Percentiles rank a stretch among this genome's conserved stretches.
Conservation (phyloP, 2,888 invertebrate species). For the Temnothorax rugatulus region DNA sequence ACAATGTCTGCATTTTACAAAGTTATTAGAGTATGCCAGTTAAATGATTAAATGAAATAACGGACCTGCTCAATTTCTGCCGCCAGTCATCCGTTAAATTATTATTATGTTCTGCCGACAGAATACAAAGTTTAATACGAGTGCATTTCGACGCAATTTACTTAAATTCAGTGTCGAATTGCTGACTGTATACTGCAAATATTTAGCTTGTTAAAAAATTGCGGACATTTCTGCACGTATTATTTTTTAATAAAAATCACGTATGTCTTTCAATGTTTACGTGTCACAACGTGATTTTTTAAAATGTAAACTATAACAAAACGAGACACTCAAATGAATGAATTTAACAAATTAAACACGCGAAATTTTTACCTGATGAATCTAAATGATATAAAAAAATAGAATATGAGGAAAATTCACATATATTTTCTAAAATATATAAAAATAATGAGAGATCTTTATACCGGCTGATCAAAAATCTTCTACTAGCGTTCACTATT, state of each 20-base stretch:
- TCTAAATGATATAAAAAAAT: not conserved
- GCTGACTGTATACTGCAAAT: not conserved
- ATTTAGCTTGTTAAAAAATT: not conserved
- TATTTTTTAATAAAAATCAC: not conserved
- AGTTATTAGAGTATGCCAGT: not conserved
- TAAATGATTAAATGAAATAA: not conserved
- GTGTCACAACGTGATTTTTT: not conserved
- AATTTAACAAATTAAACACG: constrained; percentile 1
- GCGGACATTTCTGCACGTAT: not conserved
- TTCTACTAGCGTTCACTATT: not conserved
- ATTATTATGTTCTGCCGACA: no score
- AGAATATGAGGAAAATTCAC: not conserved
- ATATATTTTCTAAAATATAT: not conserved
- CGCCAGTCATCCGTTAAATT: not conserved
- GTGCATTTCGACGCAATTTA: not conserved
- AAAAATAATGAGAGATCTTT: not conserved
- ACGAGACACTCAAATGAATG: not conserved
- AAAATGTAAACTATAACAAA: not conserved
- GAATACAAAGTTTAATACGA: not conserved
- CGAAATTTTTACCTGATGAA: not conserved
- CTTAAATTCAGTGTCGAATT: not conserved
- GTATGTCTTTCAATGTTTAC: not conserved
- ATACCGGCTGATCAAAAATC: not conserved
- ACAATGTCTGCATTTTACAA: not conserved
- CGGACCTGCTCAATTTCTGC: not conserved